Conservation (phyloP, 2,113 vertebrate species). For the Diglossa brunneiventris region DNA sequence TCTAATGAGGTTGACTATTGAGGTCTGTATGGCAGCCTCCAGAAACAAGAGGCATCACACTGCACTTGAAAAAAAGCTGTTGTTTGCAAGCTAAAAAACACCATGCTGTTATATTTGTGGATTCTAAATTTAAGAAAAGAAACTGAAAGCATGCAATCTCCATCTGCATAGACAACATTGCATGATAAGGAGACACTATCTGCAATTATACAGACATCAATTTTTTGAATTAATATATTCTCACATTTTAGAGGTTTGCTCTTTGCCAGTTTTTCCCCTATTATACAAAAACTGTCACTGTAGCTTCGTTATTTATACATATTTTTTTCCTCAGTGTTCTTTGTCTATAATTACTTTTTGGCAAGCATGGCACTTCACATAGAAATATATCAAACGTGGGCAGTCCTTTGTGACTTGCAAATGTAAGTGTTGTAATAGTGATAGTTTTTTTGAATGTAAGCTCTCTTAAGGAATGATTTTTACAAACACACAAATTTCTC, state of each 20-base stretch:
- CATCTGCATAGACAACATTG: not conserved
- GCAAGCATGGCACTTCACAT: not conserved
- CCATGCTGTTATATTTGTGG: not conserved
- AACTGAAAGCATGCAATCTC: not conserved
- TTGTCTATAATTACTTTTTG: not conserved
- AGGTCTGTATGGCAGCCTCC: not conserved
- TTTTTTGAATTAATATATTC: not conserved
- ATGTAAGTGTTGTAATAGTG: not conserved
- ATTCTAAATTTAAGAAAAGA: not conserved
- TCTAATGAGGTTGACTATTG: not conserved
- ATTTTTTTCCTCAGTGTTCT: not conserved
- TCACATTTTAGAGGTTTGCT: not conserved
- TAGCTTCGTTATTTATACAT: rapidly evolving
- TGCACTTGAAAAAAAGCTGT: not conserved
- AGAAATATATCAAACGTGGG: not conserved
- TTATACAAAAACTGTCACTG: not conserved
- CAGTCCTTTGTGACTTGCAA: not conserved
- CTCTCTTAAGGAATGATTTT: not conserved
- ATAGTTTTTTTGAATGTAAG: not conserved
- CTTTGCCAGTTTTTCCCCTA: not conserved
- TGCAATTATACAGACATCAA: not conserved
- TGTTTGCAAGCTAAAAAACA: not conserved
- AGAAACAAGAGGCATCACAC: not conserved
- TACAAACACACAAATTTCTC: not conserved
- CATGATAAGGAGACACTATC: not conserved